Conservation (phyloP, 2,888 invertebrate genomes). For the Mesorhabditis spiculigera region DNA sequence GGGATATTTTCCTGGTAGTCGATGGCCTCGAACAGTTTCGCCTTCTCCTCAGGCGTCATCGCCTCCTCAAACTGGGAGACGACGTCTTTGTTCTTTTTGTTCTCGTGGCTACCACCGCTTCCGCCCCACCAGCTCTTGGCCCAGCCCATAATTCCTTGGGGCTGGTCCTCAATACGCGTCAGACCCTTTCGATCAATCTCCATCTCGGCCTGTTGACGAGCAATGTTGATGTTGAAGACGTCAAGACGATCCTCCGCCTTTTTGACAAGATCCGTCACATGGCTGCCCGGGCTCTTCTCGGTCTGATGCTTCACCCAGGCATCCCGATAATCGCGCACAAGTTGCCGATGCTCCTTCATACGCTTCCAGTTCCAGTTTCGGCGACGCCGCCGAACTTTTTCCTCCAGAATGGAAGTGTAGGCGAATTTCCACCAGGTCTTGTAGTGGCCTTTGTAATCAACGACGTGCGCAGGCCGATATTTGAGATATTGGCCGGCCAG, state of each 20-base stretch:
- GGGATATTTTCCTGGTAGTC: conserved; percentile 85
- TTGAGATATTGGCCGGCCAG: conserved; percentile 78
- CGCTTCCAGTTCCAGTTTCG: conserved; percentile 87
- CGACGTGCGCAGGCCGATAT: conserved; percentile 72
- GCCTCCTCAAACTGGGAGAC: conserved; percentile 76
- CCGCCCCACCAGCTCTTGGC: conserved; percentile 58
- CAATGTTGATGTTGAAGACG: conserved; percentile 84
- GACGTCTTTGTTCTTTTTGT: conserved; percentile 38
- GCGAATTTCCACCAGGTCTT: conserved; percentile 85
- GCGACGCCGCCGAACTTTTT: conserved; percentile 72
- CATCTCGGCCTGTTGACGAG: conserved; percentile 82
- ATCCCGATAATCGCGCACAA: conserved; percentile 61
- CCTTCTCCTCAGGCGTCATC: conserved; percentile 89
- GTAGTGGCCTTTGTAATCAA: conserved; percentile 68
- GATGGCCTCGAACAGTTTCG: conserved; percentile 86
- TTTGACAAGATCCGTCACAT: conserved; percentile 51
- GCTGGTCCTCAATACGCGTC: conserved; percentile 56
- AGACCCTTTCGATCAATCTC: conserved; percentile 68
- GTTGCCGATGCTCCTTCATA: conserved; percentile 75
- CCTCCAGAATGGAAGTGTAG: conserved; percentile 78
- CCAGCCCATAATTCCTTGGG: conserved; percentile 62
- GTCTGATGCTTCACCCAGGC: conserved; percentile 63
- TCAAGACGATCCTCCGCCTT: conserved; percentile 78
- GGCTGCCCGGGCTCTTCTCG: conserved; percentile 57
- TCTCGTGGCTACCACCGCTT: conserved; percentile 10